Percentiles rank a stretch among this genome's conserved stretches.
Conservation (phyloP, 2,113 vertebrate genomes). For the Turdus rufiventris region DNA sequence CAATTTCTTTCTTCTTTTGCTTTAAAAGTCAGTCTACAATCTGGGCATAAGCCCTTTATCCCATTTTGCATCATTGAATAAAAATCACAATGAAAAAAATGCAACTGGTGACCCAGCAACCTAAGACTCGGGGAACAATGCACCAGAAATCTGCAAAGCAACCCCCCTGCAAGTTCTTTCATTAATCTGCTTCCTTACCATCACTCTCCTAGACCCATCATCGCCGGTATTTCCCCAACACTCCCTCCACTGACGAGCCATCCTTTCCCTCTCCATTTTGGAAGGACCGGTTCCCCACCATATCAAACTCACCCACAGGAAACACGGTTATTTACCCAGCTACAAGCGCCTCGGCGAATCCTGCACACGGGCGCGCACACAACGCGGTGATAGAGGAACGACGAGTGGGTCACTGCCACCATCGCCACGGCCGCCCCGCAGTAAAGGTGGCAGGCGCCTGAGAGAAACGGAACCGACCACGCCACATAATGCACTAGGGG, state of each 20-base stretch:
- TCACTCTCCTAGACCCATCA: background rate
- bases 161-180: background rate
- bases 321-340: background rate
- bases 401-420: background rate
- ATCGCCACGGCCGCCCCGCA: background rate
- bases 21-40: background rate
- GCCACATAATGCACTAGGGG: background rate
- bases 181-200: background rate
- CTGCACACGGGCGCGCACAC: background rate
- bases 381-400: background rate
- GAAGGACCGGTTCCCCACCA: background rate
- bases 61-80: background rate
- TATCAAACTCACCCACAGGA: background rate
- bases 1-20: background rate
- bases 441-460: background rate
- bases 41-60: background rate
- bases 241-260: background rate
- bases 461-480: background rate
- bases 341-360: background rate
- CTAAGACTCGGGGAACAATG: background rate
- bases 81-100: background rate
- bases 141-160: background rate
- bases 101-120: background rate
- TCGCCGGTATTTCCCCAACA: background rate
- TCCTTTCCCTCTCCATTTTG: slow-evolving; percentile 7